phyloP scores from a whole-genome alignment of 2,113 vertebrate genomes.

The Perognathus longimembris region DNA sequence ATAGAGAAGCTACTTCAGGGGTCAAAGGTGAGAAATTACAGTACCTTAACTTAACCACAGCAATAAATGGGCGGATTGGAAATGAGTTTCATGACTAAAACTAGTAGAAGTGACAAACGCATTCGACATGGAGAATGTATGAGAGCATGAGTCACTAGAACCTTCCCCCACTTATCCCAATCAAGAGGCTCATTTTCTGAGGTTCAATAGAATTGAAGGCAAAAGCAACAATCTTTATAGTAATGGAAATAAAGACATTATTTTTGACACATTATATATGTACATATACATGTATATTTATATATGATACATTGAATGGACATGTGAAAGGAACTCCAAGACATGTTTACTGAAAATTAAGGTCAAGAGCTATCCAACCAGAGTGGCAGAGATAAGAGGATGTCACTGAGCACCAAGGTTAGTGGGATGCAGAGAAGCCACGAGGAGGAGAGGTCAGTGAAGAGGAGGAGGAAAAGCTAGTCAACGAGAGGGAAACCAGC shows the following conservation, averaged over 20 bases:
- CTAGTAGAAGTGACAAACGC: neutral
- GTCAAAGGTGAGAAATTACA: neutral
- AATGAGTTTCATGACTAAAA: conserved; percentile 20
- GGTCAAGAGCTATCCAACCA: neutral
- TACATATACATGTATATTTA: neutral
- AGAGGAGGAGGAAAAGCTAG: neutral
- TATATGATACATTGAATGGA: neutral
- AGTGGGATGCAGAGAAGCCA: neutral
- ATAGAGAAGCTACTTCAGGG: neutral
- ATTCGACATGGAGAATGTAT: neutral
- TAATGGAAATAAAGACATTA: neutral
- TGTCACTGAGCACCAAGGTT: neutral
- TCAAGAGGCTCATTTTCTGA: neutral
- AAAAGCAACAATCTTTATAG: neutral
- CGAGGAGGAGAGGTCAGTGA: accelerated
- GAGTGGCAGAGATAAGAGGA: neutral
- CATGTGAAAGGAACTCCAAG: neutral
- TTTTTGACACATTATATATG: neutral
- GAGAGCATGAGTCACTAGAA: neutral
- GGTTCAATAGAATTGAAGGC: neutral
- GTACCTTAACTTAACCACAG: neutral
- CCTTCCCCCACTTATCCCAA: neutral
- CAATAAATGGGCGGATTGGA: neutral
- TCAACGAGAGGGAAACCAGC: neutral
- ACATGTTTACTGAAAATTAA: neutral